Base-by-base conservation (phyloP, 2,797 vertebrate genomes). In the Rhodeus uyekii region DNA sequence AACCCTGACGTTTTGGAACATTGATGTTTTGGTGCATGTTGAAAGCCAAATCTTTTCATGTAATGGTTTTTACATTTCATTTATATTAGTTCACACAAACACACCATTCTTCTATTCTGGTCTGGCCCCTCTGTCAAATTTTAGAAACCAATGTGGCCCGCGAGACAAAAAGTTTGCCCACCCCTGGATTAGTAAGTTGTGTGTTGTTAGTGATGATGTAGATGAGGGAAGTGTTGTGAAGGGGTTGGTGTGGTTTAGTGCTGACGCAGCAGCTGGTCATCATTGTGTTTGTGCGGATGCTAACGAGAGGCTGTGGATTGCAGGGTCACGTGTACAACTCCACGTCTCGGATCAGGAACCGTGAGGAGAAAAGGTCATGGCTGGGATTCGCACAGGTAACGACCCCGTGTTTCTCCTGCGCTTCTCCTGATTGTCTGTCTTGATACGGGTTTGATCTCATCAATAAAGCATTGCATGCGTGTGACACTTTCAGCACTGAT, bases 251-350 rank as follows among this genome's bases (percentile, higher is more conserved):
- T 74, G n/a, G 13, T 44, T 38, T 63, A 48, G 9, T 68, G 18
- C 34, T 82, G 34, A 50, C 8, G 19, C 10, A 16, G 63, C 38
- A 69, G 32, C 72, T 39, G 24, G 76, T 42, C 76, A 34, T 65
- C 42, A 4, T 38, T 64, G 24, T 71, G 27, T 60, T 29, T 22
- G 29, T 50, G 19, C 69, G 32, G 36, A 27, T 67, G 29, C 67
- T 88, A 2, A 83, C 83, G 13, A 72, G 12, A 64, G 34, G 13
- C 86, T 80, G 87, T 46, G 89, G 55, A 87, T 93, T 91, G 36
- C 92, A 99, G 98, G 98, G 98, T 60, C 98, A 99, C 81, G 97
- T 99, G 91, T 99, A 99, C 90, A 99, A 98, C 93, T 99, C 97
- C 88, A 99, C 98, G 29, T 99, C 97, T 78, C 97, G 98, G 72